phyloP scores from a whole-genome alignment of 1,140 invertebrate genomes.

The Ditylenchus dipsaci region DNA sequence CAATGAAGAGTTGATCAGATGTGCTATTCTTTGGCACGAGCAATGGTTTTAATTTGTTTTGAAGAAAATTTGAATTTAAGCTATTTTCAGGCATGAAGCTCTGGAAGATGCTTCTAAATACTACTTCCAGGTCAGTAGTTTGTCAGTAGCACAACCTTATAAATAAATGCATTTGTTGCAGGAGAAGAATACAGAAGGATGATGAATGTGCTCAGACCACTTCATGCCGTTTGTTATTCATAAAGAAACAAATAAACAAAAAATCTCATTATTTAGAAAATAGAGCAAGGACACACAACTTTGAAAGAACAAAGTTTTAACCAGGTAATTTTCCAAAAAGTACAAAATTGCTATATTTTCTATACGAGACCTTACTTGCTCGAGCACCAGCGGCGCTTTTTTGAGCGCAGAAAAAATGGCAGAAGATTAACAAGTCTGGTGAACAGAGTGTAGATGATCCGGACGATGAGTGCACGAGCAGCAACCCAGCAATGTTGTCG shows the following conservation, averaged over 20 bases:
- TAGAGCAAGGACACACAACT: slow-evolving; percentile 87
- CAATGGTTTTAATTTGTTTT: too few relatives aligned
- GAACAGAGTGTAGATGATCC: too few relatives aligned
- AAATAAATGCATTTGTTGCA: slow-evolving; percentile 7
- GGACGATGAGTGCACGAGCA: too few relatives aligned
- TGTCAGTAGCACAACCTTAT: slow-evolving; percentile 65
- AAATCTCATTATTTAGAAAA: slow-evolving; percentile 64
- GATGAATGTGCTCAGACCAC: slow-evolving; percentile 87
- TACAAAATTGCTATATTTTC: too few relatives aligned
- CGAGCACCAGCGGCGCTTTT: too few relatives aligned
- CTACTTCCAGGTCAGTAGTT: slow-evolving; percentile 73
- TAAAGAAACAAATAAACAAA: too few relatives aligned
- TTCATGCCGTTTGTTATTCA: slow-evolving; percentile 67
- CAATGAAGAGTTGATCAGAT: slow-evolving; percentile 91
- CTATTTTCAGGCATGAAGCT: slow-evolving; percentile 71
- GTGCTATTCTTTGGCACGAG: slow-evolving; percentile 98
- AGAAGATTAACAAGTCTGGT: too few relatives aligned
- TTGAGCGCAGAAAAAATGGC: too few relatives aligned
- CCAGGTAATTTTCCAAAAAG: too few relatives aligned
- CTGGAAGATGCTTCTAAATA: slow-evolving; percentile 91
- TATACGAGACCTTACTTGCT: too few relatives aligned
- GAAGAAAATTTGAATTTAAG: too few relatives aligned
- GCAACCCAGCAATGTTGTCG: too few relatives aligned
- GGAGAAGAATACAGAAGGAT: slow-evolving; percentile 79
- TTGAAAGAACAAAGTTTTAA: slow-evolving; percentile 90